These are phyloP conservation scores for Holothuria scabra DNA, from an alignment of 53 echinoderm and acorn worm genomes.

Conservation along the genomic window DNA sequence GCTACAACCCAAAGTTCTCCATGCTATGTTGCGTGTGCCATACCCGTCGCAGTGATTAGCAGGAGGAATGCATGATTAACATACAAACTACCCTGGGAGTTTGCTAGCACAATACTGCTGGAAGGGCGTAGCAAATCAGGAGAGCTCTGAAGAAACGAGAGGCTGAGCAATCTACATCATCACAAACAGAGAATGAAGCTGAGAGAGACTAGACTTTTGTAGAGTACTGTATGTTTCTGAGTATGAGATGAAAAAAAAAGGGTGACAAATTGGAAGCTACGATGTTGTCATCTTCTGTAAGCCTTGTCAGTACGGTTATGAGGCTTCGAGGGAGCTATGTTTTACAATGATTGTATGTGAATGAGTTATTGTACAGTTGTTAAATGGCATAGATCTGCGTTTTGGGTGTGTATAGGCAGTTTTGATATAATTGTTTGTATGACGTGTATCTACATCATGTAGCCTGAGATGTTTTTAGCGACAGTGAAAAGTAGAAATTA, in stretches of 20 bases:
- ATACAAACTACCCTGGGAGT: constrained; percentile 40
- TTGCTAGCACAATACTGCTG: neutral
- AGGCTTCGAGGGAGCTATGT: neutral
- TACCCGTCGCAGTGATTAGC: constrained; percentile 9
- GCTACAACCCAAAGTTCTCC: no score
- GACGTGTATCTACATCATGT: no score
- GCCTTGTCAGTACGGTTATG: neutral
- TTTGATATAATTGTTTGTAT: neutral
- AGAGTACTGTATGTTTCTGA: no score
- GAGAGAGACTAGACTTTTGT: neutral
- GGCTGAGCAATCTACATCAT: constrained; percentile 32
- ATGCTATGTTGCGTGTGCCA: neutral
- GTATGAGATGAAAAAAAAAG: neutral
- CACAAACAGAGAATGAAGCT: neutral
- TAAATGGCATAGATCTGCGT: neutral
- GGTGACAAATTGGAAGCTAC: neutral
- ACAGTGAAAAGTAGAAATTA: no score
- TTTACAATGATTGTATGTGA: neutral
- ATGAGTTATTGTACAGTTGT: neutral
- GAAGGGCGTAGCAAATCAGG: constrained; percentile 10
- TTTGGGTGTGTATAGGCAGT: constrained; percentile 23
- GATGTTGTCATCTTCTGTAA: neutral
- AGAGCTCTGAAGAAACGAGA: neutral
- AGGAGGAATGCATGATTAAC: constrained; percentile 34
- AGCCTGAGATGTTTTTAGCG: no score